Evolutionary conservation across 1,140 invertebrate species (phyloP), one percentile per base, ranked within the genome.

Genomic region (Camponotus floridanus): DNA sequence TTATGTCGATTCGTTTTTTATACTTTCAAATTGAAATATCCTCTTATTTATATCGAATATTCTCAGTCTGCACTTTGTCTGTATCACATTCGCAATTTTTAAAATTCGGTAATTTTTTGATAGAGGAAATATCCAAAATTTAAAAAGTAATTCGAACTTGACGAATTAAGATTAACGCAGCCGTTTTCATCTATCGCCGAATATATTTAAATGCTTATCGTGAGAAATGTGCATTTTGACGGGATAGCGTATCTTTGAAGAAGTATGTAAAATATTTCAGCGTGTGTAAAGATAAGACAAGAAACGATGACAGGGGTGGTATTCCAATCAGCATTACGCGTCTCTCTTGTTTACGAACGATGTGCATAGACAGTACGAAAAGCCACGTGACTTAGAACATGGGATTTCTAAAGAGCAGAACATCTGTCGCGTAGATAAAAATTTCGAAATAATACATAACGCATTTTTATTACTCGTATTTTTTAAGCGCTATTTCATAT

Each of bases 241-340:
- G 59, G 65, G 51, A 61, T 76, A 55, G 59, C 78, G 55, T 89
- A 86, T 89, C 87, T 86, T 31, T 36, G 71, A 86, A 88, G 71
- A 84, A 83, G 42, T 55, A 26, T 51, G 57, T 83, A 73, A 71
- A 86, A 86, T 89, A 71, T 59, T 21, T 85, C 59, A 64, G 31
- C 64, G 70, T 86, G 84, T 62, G 88, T 31, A 65, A 68, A 89
- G 87, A 89, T 89, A 83, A 89, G 87, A 86, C 76, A 76, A 89
- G 84, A 81, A 59, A 68, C 65, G 65, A 78, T 57, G 39, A 68
- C 70, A 65, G 76, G 87, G 87, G 67, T 76, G 67, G 33, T 73
- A 33, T 65, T 55, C 62, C 42, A 15, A 57, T 26, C 57, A 42
- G 33, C 8, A 42, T 51, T 51, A 3, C 59, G 18, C 48, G 39